Conservation (phyloP, 2,113 vertebrate species). For the Parotia lawesii region DNA sequence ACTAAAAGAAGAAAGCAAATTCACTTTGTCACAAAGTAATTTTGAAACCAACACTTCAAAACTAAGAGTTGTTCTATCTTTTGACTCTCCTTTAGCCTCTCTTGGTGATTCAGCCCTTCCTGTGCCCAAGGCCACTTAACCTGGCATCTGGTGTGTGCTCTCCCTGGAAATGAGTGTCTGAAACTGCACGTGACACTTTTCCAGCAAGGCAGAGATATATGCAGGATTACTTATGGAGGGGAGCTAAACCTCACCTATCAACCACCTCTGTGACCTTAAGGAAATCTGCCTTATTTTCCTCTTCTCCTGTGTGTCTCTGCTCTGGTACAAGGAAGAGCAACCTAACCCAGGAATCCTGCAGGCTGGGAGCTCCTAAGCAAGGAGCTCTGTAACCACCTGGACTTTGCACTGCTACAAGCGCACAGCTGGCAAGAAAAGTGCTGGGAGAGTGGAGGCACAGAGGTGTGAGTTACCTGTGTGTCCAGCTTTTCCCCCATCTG, state of each 20-base stretch:
- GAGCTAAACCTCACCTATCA: neutral
- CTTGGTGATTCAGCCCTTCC: neutral
- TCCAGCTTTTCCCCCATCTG: neutral
- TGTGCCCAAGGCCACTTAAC: neutral
- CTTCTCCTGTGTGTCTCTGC: neutral
- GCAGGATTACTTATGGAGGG: neutral
- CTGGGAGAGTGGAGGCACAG: neutral
- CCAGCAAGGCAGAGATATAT: neutral
- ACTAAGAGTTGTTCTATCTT: rapidly evolving
- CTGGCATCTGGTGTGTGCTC: neutral
- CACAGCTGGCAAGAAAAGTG: neutral
- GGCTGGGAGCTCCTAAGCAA: neutral
- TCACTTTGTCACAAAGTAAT: neutral
- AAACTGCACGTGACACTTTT: neutral
- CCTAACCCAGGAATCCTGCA: neutral
- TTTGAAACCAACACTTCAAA: neutral
- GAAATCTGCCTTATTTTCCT: neutral
- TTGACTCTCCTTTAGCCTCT: neutral
- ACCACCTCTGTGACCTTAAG: neutral
- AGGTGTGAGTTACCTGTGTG: neutral
- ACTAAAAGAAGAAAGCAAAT: neutral
- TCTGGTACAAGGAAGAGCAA: neutral
- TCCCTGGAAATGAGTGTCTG: neutral
- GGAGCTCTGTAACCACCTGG: neutral
- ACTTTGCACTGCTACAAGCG: rapidly evolving